phyloP scores from a whole-genome alignment of 2,888 invertebrate genomes.

The Sminthurides aquaticus region DNA sequence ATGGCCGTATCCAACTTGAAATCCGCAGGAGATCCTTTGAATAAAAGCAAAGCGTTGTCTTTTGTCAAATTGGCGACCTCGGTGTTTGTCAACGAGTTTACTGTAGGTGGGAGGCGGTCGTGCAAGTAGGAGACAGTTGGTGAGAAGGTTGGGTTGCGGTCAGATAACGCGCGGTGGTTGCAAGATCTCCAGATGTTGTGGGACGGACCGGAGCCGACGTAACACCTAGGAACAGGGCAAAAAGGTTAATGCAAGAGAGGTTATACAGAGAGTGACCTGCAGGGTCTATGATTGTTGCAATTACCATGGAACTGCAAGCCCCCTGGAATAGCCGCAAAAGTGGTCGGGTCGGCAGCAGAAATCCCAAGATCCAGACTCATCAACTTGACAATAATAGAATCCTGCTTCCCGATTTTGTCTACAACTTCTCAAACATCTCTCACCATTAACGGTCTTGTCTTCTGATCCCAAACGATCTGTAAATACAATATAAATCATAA shows the following conservation, averaged over 20 bases:
- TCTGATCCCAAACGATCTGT: constrained; percentile 18
- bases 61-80: constrained; percentile 35
- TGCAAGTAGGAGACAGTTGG: constrained; percentile 80
- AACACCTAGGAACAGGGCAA: constrained; percentile 62
- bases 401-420: constrained; percentile 66
- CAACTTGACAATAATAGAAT: constrained; percentile 77
- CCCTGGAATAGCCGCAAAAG: constrained; percentile 74
- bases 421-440: constrained; percentile 35
- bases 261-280: constrained; percentile 11
- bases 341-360: constrained; percentile 77
- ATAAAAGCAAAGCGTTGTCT: constrained; percentile 34
- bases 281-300: constrained; percentile 5
- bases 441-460: constrained; percentile 35
- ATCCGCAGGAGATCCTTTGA: constrained; percentile 25
- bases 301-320: constrained; percentile 74
- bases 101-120: constrained; percentile 68
- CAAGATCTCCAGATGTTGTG: constrained; percentile 77
- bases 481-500: no score
- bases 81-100: constrained; percentile 48
- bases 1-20: constrained; percentile 16
- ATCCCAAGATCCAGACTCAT: constrained; percentile 68
- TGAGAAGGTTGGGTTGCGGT: constrained; percentile 48
- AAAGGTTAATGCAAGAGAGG: not conserved
- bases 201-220: constrained; percentile 63
- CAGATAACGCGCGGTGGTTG: constrained; percentile 71